A percentile compares a stretch with the other conserved stretches of the same genome.
These are phyloP conservation scores for Crepidodera aurea DNA, from an alignment of 2,888 invertebrate genomes.

Conservation along the genomic window DNA sequence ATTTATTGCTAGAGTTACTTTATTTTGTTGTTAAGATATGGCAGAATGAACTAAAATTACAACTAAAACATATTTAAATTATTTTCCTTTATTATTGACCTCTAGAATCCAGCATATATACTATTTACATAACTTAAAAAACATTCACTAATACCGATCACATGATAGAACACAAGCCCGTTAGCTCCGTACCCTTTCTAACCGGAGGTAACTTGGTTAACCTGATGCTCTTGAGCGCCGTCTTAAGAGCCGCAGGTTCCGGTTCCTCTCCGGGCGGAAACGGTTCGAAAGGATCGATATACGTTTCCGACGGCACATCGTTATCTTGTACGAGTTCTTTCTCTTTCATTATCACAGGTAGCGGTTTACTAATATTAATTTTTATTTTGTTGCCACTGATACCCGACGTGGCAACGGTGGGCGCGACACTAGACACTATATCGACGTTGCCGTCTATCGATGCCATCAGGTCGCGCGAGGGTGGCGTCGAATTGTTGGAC, in stretches of 20 bases:
- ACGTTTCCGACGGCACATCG: constrained; percentile 43
- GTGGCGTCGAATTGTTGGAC: constrained; percentile 51
- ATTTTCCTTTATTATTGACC: neutral
- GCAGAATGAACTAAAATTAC: too few species aligned
- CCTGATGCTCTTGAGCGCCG: constrained; percentile 70
- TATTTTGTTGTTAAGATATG: too few species aligned
- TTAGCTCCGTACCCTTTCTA: constrained; percentile 79
- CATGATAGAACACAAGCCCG: constrained; percentile 89
- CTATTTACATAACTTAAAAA: constrained; percentile 11
- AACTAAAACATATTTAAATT: neutral
- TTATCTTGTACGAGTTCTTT: constrained; percentile 48
- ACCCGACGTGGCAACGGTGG: constrained; percentile 43
- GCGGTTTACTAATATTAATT: constrained; percentile 82
- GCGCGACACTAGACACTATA: constrained; percentile 47
- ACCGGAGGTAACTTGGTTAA: constrained; percentile 77
- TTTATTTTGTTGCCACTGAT: constrained; percentile 70
- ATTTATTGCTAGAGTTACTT: too few species aligned
- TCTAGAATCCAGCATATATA: neutral
- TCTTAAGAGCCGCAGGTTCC: constrained; percentile 69
- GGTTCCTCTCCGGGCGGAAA: constrained; percentile 68
- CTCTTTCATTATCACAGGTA: constrained; percentile 63
- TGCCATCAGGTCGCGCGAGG: constrained; percentile 67
- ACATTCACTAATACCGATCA: constrained; percentile 58
- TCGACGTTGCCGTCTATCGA: constrained; percentile 84
- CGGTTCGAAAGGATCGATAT: constrained; percentile 62